Evolutionary conservation across 2,888 invertebrate genomes (phyloP).

Genomic region (Amblyjoppa fuscipennis): DNA sequence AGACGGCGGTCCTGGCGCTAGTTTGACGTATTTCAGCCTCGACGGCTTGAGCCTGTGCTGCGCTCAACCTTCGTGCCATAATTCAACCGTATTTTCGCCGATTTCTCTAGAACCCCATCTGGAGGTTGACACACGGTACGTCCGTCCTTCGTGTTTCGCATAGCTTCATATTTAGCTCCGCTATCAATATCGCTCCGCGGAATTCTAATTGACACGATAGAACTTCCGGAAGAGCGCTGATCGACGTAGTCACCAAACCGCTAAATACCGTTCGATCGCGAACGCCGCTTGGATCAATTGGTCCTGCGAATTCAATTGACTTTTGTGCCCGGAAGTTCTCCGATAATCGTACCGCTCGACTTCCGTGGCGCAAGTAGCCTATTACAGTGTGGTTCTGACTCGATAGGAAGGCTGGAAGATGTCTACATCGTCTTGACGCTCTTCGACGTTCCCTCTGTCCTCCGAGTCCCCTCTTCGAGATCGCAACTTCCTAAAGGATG

Average conservation of each 20-base stretch:
- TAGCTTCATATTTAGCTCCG: too few species aligned
- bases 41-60: too few species aligned
- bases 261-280: conserved; percentile 19
- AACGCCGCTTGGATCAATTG: neutral
- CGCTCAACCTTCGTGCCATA: too few species aligned
- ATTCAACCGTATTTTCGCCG: too few species aligned
- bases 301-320: conserved; percentile 49
- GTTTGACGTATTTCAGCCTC: too few species aligned
- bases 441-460: neutral
- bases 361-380: conserved; percentile 29
- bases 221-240: neutral
- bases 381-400: conserved; percentile 20
- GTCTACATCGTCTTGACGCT: neutral
- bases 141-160: too few species aligned
- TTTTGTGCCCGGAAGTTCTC: conserved; percentile 31
- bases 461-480: conserved; percentile 1
- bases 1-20: too few species aligned
- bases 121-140: too few species aligned
- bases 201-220: neutral
- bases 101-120: too few species aligned
- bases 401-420: conserved; percentile 6
- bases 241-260: conserved; percentile 6
- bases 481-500: conserved; percentile 33
- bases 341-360: conserved; percentile 46
- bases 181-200: too few species aligned